Conservation (phyloP, 2,888 invertebrate species). For the Drosophila picticornis region DNA sequence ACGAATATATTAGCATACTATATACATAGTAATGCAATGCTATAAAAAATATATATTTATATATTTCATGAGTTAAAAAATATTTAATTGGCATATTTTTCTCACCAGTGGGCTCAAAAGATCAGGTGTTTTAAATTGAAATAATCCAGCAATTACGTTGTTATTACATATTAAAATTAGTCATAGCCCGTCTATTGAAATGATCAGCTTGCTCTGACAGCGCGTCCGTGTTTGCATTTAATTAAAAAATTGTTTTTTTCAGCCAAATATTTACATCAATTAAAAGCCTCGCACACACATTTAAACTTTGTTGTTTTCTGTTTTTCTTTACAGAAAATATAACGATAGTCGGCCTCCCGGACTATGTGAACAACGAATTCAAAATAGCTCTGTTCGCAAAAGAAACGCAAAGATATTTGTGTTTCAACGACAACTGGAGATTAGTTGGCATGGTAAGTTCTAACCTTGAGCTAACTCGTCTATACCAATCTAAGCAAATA, state of each 20-base stretch:
- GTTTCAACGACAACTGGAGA: conserved; percentile 91
- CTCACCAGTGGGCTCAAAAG: neutral
- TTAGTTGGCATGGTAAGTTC: conserved; percentile 89
- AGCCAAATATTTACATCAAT: conserved; percentile 72
- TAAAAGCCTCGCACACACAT: conserved; percentile 29
- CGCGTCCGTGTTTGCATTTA: conserved; percentile 64
- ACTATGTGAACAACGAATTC: conserved; percentile 84
- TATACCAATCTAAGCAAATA: conserved; percentile 7
- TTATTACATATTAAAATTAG: conserved; percentile 27
- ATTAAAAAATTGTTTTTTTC: conserved; percentile 65
- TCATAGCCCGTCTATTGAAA: neutral
- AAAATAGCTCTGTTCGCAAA: conserved; percentile 87
- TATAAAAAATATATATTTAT: neutral
- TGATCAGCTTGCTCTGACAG: conserved; percentile 35
- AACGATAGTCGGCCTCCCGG: conserved; percentile 85
- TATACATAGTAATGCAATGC: too few relatives aligned
- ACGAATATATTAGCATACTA: neutral
- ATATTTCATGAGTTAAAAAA: neutral
- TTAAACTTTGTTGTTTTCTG: conserved; percentile 6
- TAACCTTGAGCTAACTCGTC: neutral
- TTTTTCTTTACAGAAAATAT: conserved; percentile 84
- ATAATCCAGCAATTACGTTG: conserved; percentile 12
- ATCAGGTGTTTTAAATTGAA: conserved; percentile 9
- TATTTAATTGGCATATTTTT: neutral
- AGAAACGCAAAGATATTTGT: conserved; percentile 90